Percentiles rank a stretch among this genome's conserved stretches.
Evolutionary conservation across 2,113 vertebrate species (phyloP).

Genomic region (Laterallus jamaicensis): DNA sequence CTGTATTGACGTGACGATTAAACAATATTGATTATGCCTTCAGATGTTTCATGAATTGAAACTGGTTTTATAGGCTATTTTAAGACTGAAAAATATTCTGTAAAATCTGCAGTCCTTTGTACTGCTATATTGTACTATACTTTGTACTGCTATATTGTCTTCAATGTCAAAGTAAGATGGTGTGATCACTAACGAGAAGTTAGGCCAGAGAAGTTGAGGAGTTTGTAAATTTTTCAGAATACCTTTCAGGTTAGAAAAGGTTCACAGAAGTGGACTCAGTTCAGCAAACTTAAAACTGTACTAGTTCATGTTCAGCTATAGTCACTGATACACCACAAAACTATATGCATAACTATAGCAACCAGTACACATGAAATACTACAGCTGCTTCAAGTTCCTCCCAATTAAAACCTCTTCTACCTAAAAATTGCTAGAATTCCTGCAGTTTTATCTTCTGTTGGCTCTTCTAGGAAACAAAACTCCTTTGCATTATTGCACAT

Average conservation of each 20-base stretch:
- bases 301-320: not conserved
- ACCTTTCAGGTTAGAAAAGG: not conserved
- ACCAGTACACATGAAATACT: not conserved
- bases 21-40: not conserved
- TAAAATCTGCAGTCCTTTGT: not conserved
- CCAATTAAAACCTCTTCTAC: not conserved
- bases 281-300: not conserved
- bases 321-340: not conserved
- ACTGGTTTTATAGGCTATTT: not conserved
- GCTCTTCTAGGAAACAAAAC: not conserved
- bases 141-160: not conserved
- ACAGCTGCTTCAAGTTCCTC: not conserved
- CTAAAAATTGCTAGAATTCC: not conserved
- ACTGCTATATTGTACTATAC: too few relatives aligned
- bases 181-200: not conserved
- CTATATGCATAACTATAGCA: not conserved
- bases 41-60: not conserved
- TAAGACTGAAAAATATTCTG: not conserved
- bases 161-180: not conserved
- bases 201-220: not conserved
- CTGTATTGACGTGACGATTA: not conserved
- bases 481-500: not conserved
- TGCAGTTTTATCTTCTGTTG: not conserved
- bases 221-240: not conserved
- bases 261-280: not conserved